phyloP scores from a whole-genome alignment of 2,888 invertebrate species.

The Gastrophysa polygoni region DNA sequence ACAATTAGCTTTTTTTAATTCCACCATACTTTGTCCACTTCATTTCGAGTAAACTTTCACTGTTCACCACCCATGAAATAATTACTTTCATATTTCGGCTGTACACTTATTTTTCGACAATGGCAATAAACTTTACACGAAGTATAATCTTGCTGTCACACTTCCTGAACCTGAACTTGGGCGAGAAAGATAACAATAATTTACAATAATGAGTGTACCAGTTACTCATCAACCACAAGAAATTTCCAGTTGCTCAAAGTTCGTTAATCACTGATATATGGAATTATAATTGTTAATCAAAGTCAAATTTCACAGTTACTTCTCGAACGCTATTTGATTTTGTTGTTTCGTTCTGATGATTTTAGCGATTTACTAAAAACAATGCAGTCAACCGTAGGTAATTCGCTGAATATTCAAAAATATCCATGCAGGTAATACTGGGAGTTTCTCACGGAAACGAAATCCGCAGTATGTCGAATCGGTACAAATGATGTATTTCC shows the following conservation, averaged over 20 bases:
- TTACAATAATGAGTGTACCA: background rate
- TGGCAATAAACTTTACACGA: background rate
- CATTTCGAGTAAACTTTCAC: background rate
- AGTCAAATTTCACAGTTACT: background rate
- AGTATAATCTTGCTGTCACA: background rate
- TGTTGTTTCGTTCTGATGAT: background rate
- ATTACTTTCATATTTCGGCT: background rate
- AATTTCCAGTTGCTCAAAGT: background rate
- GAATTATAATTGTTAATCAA: background rate
- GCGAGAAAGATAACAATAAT: background rate
- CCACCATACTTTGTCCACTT: background rate
- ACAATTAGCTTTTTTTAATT: background rate
- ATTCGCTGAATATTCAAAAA: no score
- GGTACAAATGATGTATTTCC: background rate
- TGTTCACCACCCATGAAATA: background rate
- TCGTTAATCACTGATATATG: background rate
- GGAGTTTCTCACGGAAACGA: background rate
- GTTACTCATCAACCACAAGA: background rate
- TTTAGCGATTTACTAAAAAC: no score
- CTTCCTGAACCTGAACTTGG: background rate
- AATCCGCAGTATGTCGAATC: background rate
- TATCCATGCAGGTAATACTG: background rate
- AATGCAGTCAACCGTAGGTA: no score
- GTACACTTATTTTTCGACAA: background rate
- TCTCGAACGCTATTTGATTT: no score